Percentiles rank a stretch among this genome's conserved stretches.
These are phyloP conservation scores for Agrochola circellaris DNA, from an alignment of 2,888 invertebrate genomes.

Conservation along the genomic window DNA sequence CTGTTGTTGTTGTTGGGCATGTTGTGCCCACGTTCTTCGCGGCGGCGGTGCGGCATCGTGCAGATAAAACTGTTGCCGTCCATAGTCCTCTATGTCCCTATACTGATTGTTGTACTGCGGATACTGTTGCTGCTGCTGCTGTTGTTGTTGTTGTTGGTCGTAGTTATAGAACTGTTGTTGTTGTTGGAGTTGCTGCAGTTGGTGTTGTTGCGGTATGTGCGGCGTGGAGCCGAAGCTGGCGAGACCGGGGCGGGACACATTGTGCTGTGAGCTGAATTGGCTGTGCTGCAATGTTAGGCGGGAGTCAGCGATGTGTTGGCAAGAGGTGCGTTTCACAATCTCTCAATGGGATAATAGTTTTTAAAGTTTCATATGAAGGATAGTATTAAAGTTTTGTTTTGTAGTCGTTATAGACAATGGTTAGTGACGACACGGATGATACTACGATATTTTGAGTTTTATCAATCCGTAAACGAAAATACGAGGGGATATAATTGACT, in stretches of 20 bases:
- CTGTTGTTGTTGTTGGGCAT: constrained; percentile 75
- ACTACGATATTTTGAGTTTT: too few relatives aligned
- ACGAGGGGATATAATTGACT: too few relatives aligned
- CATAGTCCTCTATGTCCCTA: constrained; percentile 78
- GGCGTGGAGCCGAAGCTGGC: constrained; percentile 88
- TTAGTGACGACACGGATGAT: neutral
- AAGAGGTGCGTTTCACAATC: constrained; percentile 64
- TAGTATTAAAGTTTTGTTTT: too few relatives aligned
- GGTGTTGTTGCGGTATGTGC: constrained; percentile 83
- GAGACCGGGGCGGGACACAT: constrained; percentile 83
- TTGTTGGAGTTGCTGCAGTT: constrained; percentile 62
- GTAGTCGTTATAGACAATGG: neutral
- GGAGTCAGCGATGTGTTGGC: constrained; percentile 65
- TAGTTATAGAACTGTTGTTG: constrained; percentile 75
- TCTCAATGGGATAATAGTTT: neutral
- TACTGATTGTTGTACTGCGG: constrained; percentile 72
- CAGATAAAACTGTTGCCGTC: constrained; percentile 93
- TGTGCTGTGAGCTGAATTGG: constrained; percentile 90
- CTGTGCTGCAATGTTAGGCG: constrained; percentile 84
- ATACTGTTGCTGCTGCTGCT: constrained; percentile 32
- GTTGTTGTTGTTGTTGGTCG: constrained; percentile 66
- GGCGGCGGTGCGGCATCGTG: constrained; percentile 92
- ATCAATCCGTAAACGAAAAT: too few relatives aligned
- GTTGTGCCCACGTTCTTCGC: constrained; percentile 93
- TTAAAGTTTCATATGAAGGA: too few relatives aligned